Evolutionary conservation across 2,113 vertebrate species (phyloP).

Genomic region (Anoplopoma fimbria): DNA sequence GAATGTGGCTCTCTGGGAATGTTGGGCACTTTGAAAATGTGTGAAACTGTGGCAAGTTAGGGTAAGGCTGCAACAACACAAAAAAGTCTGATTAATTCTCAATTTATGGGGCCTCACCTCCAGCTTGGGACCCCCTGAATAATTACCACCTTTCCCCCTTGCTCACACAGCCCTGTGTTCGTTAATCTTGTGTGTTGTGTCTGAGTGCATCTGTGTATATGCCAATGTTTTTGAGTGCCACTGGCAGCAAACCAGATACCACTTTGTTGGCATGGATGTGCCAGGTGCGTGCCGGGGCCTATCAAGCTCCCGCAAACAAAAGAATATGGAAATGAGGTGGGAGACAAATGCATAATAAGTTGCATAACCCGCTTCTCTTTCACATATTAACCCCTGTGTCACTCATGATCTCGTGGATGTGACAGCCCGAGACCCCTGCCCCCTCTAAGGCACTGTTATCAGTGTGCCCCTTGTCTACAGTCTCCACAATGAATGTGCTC

Average conservation of each 20-base stretch:
- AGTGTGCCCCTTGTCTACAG: neutral
- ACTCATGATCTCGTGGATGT: conserved; percentile 73
- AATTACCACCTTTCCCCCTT: conserved; percentile 26
- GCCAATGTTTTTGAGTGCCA: conserved; percentile 40
- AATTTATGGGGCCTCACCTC: conserved; percentile 22
- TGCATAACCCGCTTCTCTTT: conserved; percentile 70
- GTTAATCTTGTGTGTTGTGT: conserved; percentile 13
- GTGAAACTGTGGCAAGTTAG: conserved; percentile 35
- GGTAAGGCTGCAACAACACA: neutral
- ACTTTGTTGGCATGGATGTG: conserved; percentile 66
- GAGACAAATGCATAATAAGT: conserved; percentile 77
- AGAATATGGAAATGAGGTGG: conserved; percentile 73
- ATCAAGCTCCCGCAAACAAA: conserved; percentile 73
- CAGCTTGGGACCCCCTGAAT: conserved; percentile 22
- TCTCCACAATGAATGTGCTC: conserved; percentile 18
- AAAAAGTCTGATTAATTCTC: conserved; percentile 2
- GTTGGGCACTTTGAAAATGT: conserved; percentile 40
- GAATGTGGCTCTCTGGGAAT: conserved; percentile 23
- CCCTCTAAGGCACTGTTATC: conserved; percentile 7
- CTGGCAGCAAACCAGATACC: conserved; percentile 52
- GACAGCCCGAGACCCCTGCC: conserved; percentile 61
- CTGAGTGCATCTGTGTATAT: conserved; percentile 4
- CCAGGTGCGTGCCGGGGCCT: conserved; percentile 63
- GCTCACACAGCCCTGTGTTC: conserved; percentile 2
- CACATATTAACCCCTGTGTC: conserved; percentile 53